Conservation (phyloP, 2,113 vertebrate genomes). For the Grammomys dolichurus region DNA sequence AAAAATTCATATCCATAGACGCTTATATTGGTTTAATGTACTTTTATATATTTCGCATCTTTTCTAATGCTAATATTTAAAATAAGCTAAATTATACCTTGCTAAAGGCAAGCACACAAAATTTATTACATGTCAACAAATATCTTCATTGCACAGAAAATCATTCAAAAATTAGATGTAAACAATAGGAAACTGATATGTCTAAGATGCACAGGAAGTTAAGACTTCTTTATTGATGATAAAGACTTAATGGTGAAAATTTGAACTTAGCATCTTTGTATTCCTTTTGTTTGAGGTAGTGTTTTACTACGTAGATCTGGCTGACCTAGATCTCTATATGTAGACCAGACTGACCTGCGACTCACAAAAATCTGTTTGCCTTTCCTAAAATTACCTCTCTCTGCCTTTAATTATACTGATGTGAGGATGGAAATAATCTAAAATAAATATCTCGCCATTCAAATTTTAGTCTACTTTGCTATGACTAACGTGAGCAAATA, state of each 20-base stretch:
- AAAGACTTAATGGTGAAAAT: neutral
- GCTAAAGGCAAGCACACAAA: neutral
- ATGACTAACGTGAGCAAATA: neutral
- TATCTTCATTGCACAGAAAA: neutral
- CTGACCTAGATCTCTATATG: neutral
- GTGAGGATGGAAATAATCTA: neutral
- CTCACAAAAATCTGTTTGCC: neutral
- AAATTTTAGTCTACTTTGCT: slow-evolving; percentile 31
- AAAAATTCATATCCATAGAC: neutral
- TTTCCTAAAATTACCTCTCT: neutral
- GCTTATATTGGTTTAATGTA: neutral
- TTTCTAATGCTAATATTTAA: slow-evolving; percentile 45
- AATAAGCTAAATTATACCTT: neutral
- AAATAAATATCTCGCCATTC: neutral
- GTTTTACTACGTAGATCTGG: no score
- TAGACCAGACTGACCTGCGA: neutral
- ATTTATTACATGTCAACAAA: neutral
- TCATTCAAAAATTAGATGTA: neutral
- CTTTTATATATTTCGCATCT: slow-evolving; percentile 22
- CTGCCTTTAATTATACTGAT: neutral
- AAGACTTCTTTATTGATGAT: neutral
- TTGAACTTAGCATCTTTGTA: neutral
- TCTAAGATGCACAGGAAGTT: neutral
- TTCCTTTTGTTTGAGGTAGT: neutral
- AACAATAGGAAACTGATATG: neutral